phyloP scores from a whole-genome alignment of 2,113 vertebrate species.

The Rhombomys opimus region DNA sequence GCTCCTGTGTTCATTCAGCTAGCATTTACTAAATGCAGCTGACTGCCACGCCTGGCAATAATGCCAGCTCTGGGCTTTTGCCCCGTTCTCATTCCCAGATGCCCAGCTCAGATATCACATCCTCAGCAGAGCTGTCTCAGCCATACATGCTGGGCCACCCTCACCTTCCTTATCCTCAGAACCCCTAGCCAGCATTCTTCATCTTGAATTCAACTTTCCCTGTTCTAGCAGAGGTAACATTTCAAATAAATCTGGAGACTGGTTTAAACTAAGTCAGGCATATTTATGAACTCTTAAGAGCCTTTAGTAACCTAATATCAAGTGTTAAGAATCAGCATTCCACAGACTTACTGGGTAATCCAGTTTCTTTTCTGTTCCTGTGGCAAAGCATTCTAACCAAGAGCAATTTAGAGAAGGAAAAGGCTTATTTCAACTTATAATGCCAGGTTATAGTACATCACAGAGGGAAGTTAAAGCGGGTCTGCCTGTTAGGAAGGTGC shows the following conservation, averaged over 20 bases:
- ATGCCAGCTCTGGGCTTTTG: not conserved
- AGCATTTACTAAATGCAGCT: not conserved
- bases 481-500: not conserved
- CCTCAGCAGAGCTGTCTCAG: not conserved
- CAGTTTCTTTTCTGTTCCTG: not conserved
- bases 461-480: not conserved
- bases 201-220: not conserved
- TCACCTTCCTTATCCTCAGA: not conserved
- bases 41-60: not conserved
- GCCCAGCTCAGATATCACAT: not conserved
- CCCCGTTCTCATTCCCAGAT: not conserved
- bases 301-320: constrained; percentile 37
- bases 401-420: not conserved
- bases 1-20: not conserved
- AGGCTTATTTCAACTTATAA: not conserved
- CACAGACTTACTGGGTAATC: not conserved
- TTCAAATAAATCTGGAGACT: constrained; percentile 48
- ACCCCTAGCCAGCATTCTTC: not conserved
- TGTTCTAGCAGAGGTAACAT: not conserved
- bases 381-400: not conserved
- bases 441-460: not conserved
- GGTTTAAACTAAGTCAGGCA: not conserved
- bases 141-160: not conserved
- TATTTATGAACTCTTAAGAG: constrained; percentile 20
- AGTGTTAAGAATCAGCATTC: constrained; percentile 17